phyloP scores from a whole-genome alignment of 1,140 invertebrate species.

The Hylaeus anthracinus region DNA sequence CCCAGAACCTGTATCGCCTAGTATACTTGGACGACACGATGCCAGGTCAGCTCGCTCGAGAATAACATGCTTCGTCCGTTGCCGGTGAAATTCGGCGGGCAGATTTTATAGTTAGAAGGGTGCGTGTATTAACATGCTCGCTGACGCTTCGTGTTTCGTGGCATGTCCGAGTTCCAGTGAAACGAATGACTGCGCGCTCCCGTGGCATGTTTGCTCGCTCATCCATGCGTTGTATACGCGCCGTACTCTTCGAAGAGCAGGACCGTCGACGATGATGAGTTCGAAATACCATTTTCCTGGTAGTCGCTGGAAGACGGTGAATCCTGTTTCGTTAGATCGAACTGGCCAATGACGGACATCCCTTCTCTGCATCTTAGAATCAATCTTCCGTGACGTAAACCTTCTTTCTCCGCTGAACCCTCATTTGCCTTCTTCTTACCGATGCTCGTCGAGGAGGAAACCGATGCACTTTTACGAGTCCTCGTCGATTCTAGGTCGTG shows the following conservation, averaged over 20 bases:
- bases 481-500: conserved; percentile 46
- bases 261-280: background rate
- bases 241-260: background rate
- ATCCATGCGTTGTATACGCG: background rate
- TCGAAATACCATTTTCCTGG: background rate
- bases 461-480: conserved; percentile 48
- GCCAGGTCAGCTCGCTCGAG: background rate
- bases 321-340: conserved; percentile 6
- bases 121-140: conserved; percentile 11
- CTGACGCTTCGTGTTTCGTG: conserved; percentile 15
- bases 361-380: conserved; percentile 23
- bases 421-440: conserved; percentile 39
- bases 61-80: background rate
- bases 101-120: background rate
- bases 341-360: background rate
- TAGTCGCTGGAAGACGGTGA: background rate
- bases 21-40: background rate
- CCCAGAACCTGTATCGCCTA: too few relatives aligned
- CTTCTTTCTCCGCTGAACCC: conserved; percentile 7
- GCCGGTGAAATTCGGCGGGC: background rate
- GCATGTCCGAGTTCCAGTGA: background rate
- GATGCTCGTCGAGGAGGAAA: conserved; percentile 21
- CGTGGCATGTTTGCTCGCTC: background rate
- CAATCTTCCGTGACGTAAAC: conserved; percentile 27
- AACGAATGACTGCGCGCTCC: background rate